These are phyloP conservation scores for Pedionomus torquatus DNA, from an alignment of 2,113 vertebrate genomes.

Conservation along the genomic window DNA sequence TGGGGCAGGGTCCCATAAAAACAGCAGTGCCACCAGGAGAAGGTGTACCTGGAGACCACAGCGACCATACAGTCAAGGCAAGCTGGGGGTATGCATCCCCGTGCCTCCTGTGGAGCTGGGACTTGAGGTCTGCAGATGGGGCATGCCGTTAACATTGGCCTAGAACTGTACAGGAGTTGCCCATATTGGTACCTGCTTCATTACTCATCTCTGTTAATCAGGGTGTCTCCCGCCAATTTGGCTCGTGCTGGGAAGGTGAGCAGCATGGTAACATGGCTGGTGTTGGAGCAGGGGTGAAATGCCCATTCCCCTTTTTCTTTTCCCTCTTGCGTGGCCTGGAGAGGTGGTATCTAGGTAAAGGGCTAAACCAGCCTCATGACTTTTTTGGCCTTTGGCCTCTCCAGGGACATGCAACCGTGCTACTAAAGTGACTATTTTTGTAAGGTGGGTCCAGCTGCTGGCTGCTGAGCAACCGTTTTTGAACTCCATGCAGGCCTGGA, in stretches of 20 bases:
- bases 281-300: background rate
- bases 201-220: background rate
- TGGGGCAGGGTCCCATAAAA: background rate
- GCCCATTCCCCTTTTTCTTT: background rate
- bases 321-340: background rate
- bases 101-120: fast-evolving
- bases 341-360: background rate
- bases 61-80: background rate
- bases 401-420: background rate
- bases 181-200: background rate
- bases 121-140: background rate
- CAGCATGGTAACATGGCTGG: background rate
- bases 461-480: background rate
- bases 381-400: background rate
- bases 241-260: background rate
- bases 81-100: background rate
- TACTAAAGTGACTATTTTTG: background rate
- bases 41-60: background rate
- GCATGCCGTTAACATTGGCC: fast-evolving
- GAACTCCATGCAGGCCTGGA: background rate
- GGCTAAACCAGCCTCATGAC: background rate
- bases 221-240: background rate
- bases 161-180: background rate
- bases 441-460: background rate
- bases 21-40: background rate